These are phyloP conservation scores for Orchesellides sinensis DNA, from an alignment of 2,888 invertebrate species.

Conservation along the genomic window DNA sequence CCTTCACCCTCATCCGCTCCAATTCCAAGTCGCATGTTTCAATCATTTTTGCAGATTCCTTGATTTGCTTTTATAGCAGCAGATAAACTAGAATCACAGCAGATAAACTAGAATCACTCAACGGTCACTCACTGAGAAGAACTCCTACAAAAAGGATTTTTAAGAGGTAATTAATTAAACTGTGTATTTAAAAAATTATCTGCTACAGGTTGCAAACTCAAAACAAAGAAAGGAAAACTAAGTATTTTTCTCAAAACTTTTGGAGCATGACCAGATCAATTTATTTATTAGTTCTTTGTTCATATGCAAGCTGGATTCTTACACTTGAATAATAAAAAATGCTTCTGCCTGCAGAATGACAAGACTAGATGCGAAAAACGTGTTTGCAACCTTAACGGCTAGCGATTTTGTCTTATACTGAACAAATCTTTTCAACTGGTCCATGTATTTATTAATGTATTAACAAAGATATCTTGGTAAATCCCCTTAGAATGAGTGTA, in stretches of 20 bases:
- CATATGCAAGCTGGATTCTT: too few relatives aligned
- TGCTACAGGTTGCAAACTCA: background rate
- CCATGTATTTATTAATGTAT: constrained; percentile 38
- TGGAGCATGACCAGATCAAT: too few relatives aligned
- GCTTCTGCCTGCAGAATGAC: constrained; percentile 9
- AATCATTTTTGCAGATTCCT: constrained; percentile 48
- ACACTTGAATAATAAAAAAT: background rate
- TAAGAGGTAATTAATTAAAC: background rate
- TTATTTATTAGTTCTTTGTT: too few relatives aligned
- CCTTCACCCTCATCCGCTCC: constrained; percentile 61
- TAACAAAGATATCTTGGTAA: background rate
- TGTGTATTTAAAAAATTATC: background rate
- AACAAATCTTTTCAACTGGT: background rate
- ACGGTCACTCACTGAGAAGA: background rate
- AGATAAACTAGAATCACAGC: background rate
- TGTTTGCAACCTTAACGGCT: background rate
- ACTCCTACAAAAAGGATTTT: background rate
- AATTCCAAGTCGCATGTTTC: constrained; percentile 43
- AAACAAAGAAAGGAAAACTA: background rate
- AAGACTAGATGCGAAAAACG: background rate
- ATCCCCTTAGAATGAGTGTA: background rate
- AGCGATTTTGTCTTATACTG: constrained; percentile 51
- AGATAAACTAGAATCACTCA: background rate
- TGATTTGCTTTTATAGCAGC: background rate
- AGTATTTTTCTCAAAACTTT: too few relatives aligned